phyloP scores from a whole-genome alignment of 2,797 vertebrate genomes.

The Megalops cyprinoides region DNA sequence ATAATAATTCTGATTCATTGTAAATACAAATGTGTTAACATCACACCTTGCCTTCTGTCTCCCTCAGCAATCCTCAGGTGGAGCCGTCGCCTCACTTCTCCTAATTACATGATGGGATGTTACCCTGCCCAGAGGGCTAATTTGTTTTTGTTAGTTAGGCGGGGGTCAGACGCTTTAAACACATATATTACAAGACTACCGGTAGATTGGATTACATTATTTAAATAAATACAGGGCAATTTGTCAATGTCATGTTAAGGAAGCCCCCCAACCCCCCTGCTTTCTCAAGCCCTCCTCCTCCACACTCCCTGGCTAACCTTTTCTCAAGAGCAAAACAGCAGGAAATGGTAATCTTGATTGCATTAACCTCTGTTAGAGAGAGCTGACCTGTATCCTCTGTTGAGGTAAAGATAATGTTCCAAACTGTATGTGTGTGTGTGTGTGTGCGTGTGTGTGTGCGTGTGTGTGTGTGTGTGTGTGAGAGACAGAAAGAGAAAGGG shows the following conservation, averaged over 20 bases:
- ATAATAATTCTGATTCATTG: slow-evolving; percentile 14
- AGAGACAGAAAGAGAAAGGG: not conserved
- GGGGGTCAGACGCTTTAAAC: slow-evolving; percentile 83
- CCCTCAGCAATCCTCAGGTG: slow-evolving; percentile 24
- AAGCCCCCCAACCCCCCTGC: slow-evolving; percentile 62
- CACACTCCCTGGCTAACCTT: slow-evolving; percentile 43
- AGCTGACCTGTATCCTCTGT: slow-evolving; percentile 73
- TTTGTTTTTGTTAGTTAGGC: slow-evolving; percentile 85
- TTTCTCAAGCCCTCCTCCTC: slow-evolving; percentile 53
- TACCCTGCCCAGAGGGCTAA: slow-evolving; percentile 72
- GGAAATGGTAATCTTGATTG: slow-evolving; percentile 87
- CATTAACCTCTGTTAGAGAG: slow-evolving; percentile 82
- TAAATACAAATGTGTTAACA: not conserved
- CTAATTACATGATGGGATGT: slow-evolving; percentile 59
- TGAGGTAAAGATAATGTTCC: slow-evolving; percentile 74
- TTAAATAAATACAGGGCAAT: slow-evolving; percentile 97
- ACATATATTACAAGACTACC: slow-evolving; percentile 85
- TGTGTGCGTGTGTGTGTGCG: not conserved
- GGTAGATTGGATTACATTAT: slow-evolving; percentile 87
- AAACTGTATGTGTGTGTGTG: slow-evolving; percentile 35
- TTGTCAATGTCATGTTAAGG: slow-evolving; percentile 92
- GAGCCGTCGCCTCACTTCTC: slow-evolving; percentile 27
- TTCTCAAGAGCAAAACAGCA: slow-evolving; percentile 78
- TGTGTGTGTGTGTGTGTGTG: not conserved
- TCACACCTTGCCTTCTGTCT: not conserved